Conservation (phyloP, 1,140 invertebrate genomes). For the Leptinotarsa lineolata region DNA sequence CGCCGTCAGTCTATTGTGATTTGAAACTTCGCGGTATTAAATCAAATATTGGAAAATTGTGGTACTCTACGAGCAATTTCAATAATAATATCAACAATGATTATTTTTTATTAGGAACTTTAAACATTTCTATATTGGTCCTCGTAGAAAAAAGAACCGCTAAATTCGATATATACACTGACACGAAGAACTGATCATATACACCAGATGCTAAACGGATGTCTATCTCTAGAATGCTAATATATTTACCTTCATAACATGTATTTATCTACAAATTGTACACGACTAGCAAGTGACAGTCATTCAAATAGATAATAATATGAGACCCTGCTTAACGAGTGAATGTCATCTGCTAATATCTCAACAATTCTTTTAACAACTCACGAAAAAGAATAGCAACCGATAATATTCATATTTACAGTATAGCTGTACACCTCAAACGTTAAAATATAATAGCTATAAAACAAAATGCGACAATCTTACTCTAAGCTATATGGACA, state of each 20-base stretch:
- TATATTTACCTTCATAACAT: conserved; percentile 40
- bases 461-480: conserved; percentile 23
- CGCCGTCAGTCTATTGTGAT: conserved; percentile 34
- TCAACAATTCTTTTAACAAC: conserved; percentile 28
- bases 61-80: conserved; percentile 27
- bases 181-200: conserved; percentile 47
- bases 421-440: conserved; percentile 9
- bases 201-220: conserved; percentile 46
- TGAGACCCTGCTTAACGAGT: conserved; percentile 56
- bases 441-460: conserved; percentile 30
- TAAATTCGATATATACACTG: conserved; percentile 50
- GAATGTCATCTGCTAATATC: conserved; percentile 49
- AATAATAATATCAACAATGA: conserved; percentile 41
- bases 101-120: conserved; percentile 51
- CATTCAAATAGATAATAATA: conserved; percentile 53
- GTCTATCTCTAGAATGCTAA: conserved; percentile 33
- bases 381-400: conserved; percentile 1
- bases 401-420: background rate
- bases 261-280: conserved; percentile 44
- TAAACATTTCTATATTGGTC: conserved; percentile 52
- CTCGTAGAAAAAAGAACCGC: conserved; percentile 49
- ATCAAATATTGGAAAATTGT: conserved; percentile 19
- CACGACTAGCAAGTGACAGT: conserved; percentile 44
- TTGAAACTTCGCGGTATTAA: background rate
- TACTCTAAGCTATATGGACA: conserved; percentile 14